Conservation (phyloP, 2,113 vertebrate species). For the Thymallus thymallus region DNA sequence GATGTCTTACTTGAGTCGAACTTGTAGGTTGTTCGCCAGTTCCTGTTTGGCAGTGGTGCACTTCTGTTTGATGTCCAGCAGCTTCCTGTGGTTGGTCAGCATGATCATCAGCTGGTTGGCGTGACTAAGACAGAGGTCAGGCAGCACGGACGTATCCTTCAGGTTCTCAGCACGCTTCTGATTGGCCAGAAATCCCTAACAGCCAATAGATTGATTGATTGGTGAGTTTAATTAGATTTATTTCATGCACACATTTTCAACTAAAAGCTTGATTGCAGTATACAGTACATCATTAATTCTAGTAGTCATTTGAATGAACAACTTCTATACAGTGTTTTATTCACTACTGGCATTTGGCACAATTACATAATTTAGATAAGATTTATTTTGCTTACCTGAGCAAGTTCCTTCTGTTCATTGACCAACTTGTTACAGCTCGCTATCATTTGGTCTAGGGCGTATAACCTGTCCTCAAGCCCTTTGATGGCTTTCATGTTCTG, state of each 20-base stretch:
- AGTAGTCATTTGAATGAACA: no score
- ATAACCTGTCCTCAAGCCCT: conserved; percentile 95
- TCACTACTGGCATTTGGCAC: no score
- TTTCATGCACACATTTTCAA: no score
- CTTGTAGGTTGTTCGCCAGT: conserved; percentile 97
- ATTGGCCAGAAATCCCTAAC: conserved; percentile 98
- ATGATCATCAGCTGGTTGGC: conserved; percentile 99
- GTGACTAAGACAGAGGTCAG: conserved; percentile 98
- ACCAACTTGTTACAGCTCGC: conserved; percentile 96
- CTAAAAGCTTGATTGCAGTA: no score
- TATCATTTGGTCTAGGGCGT: conserved; percentile 98
- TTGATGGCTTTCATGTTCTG: conserved; percentile 99
- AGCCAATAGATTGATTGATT: background rate
- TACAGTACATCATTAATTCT: no score
- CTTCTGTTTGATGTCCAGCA: conserved; percentile 98
- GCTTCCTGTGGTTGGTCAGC: conserved; percentile 97
- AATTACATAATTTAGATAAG: background rate
- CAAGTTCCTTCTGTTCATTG: conserved; percentile 98
- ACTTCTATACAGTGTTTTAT: no score
- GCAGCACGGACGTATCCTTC: conserved; percentile 97
- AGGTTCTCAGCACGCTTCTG: conserved; percentile 99
- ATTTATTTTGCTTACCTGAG: conserved; percentile 83
- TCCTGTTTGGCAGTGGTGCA: conserved; percentile 99
- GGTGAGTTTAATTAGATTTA: background rate
- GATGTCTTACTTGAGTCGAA: conserved; percentile 91